These are phyloP conservation scores for Leptinotarsa haldemani DNA, from an alignment of 2,888 invertebrate genomes.

Conservation along the genomic window DNA sequence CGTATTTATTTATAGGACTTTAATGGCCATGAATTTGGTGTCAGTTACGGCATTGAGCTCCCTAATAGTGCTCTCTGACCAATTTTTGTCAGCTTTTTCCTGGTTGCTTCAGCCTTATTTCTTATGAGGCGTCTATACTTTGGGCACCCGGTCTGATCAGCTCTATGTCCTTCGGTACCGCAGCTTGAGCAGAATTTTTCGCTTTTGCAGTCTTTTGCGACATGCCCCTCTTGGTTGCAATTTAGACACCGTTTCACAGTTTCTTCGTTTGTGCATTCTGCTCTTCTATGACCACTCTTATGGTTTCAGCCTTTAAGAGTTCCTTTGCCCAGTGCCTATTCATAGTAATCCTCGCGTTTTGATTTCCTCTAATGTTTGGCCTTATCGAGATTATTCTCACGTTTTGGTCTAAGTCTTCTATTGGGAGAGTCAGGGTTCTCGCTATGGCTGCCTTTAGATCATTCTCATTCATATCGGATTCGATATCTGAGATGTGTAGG, in stretches of 20 bases:
- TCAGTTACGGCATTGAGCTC: no score
- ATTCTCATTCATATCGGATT: constrained; percentile 1
- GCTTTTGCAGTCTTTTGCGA: not conserved
- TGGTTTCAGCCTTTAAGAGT: not conserved
- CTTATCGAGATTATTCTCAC: constrained; percentile 3
- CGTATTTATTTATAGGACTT: no score
- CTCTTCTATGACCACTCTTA: not conserved
- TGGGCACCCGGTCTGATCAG: no score
- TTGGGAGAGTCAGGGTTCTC: not conserved
- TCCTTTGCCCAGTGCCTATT: not conserved
- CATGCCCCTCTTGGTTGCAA: not conserved
- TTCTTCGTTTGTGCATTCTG: not conserved
- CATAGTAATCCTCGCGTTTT: constrained; percentile 1
- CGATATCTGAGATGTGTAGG: not conserved
- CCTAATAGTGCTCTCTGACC: not conserved
- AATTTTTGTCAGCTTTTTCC: not conserved
- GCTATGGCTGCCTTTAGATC: not conserved
- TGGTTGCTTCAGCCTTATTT: not conserved
- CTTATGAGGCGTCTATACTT: not conserved
- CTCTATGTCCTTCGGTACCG: not conserved
- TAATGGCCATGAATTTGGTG: no score
- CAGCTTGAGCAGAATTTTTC: not conserved
- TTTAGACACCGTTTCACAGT: not conserved
- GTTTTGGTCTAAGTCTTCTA: not conserved
- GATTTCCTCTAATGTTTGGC: not conserved